Base-by-base conservation (phyloP, 2,113 vertebrate species). In the Vulpes lagopus region DNA sequence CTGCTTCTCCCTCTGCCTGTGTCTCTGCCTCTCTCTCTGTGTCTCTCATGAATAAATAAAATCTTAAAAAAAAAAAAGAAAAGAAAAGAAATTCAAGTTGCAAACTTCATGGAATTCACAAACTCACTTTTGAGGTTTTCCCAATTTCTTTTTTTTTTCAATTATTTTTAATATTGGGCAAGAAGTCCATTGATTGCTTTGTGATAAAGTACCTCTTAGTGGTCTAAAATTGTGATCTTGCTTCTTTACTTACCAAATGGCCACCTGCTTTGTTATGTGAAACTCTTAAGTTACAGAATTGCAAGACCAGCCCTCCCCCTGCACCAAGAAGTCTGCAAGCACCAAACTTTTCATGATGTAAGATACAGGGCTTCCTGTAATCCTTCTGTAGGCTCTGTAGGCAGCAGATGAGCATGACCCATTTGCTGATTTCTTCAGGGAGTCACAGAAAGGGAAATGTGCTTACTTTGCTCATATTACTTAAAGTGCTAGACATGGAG, bases 381-480 rank as follows among this genome's bases (percentile, higher is more conserved):
- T 57, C 17, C 78, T 85, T 79, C 7, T 57, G 43, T 1, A n/a
- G 73, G 51, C 30, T 17, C 30, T 43, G 8, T 1, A 65, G 32
- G 7, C 0, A 53, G 71, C 8, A 76, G n/a, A 11, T 4, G 8
- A 81, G 12, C 16, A 53, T 14, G 38, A 59, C 23, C 53, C 57
- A 16, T 15, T 8, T 51, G 74, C 64, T 89, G 15, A 53, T 17
- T 87, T 62, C 15, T 38, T 43, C 43, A 27, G 57, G 14, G 71
- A 67, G 32, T 27, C 25, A 6, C 7, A 79, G 11, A 60, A 81
- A 32, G 67, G 49, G 59, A 89, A 96, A 81, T 1, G 67, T 38
- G 97, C 98, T 98, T 97, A 99, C 99, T 98, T 99, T 99, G 96
- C 95, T 98, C 91, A 98, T 98, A 97, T 95, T 99, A 96, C 98